Base-by-base conservation (phyloP, 1,140 invertebrate genomes). In the Drosophila kikkawai region DNA sequence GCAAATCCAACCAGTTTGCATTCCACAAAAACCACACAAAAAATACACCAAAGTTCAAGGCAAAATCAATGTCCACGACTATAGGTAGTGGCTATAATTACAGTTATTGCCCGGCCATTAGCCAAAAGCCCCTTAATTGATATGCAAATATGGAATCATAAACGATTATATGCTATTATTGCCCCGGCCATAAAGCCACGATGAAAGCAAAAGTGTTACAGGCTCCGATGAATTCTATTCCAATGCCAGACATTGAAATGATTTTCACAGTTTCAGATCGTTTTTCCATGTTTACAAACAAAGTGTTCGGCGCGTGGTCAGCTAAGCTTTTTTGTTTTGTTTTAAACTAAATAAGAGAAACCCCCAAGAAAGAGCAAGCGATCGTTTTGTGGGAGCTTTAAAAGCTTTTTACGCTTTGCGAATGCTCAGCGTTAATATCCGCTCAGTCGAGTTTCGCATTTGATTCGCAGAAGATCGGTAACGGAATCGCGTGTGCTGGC, bases 211-310 rank as follows among this genome's bases (percentile, higher is more conserved):
- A 85, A 86, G 82, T 85, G 65, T 41, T 42, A 57, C 51, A 58
- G 47, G 53, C 66, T 50, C 60, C n/a, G 36, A 39, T 59, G 44
- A 64, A 65, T 83, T 70, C 63, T 55, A 61, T 51, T 39, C 44
- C 50, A 59, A 74, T 76, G 75, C 29, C 74, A 68, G 50, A 63
- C 63, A 70, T 64, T 55, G 42, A 65, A 88, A 57, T 75, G 50
- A 17, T 77, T 84, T 86, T 80, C 75, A 71, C 73, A 83, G 77
- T 78, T 86, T 82, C 45, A 41, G 56, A 68, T 79, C 11, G 36
- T 32, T 50, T 66, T 69, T 57, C 12, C 39, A 36, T 88, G 83
- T 87, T 87, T 88, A 84, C 82, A 88, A 87, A 87, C 84, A 88
- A 87, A 78, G 59, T 57, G 32, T 41, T 60, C 12, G 64, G 60